Evolutionary conservation across 1,140 invertebrate species (phyloP).

Genomic region (Zaprionus ghesquierei): DNA sequence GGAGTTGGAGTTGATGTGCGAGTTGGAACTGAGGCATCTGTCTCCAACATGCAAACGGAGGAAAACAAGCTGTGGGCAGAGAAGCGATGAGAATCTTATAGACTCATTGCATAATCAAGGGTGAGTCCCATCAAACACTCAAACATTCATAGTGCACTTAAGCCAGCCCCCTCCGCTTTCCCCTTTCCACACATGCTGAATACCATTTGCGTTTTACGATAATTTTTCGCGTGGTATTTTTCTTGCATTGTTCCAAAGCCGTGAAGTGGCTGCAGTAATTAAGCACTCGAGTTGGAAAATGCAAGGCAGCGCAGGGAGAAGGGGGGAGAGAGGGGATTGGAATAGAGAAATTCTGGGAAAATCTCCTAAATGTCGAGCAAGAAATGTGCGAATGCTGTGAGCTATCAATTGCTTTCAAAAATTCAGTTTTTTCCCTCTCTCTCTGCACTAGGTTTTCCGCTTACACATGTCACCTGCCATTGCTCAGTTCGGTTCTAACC

Average conservation of each 20-base stretch:
- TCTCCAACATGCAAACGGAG: too few species aligned
- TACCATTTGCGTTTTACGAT: conserved; percentile 24
- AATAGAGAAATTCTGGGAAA: background rate
- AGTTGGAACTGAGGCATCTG: background rate
- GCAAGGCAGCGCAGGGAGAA: background rate
- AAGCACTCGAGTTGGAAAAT: conserved; percentile 48
- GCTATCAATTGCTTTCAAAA: background rate
- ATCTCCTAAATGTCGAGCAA: background rate
- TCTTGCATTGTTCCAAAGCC: conserved; percentile 42
- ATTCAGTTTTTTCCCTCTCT: background rate
- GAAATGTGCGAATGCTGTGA: background rate
- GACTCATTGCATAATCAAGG: background rate
- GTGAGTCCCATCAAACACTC: background rate
- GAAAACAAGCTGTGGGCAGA: background rate
- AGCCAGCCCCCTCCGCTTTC: background rate
- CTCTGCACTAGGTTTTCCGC: background rate
- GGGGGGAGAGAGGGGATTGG: background rate
- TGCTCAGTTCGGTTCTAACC: background rate
- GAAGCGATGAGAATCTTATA: background rate
- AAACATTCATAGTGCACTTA: background rate
- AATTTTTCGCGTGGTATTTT: conserved; percentile 10
- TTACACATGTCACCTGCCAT: background rate
- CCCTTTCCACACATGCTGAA: background rate
- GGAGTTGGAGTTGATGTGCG: background rate
- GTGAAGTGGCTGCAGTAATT: conserved; percentile 50